Conservation (phyloP, 2,113 vertebrate species). For the Eulacestoma nigropectus region DNA sequence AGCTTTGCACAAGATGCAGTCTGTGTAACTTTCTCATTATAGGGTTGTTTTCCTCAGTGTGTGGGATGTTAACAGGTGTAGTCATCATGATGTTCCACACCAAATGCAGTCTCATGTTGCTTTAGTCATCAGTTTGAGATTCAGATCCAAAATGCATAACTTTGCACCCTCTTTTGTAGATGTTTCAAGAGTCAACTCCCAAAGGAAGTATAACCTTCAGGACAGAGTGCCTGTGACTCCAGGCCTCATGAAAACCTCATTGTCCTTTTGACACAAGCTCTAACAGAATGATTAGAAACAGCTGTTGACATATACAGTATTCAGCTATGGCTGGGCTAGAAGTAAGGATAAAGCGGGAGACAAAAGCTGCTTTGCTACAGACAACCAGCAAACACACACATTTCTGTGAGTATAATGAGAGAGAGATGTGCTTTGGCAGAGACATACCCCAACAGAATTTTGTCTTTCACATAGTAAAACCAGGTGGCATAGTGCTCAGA, state of each 20-base stretch:
- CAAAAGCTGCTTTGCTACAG: background rate
- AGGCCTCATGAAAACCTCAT: background rate
- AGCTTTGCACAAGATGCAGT: background rate
- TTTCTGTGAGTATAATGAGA: background rate
- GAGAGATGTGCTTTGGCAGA: conserved; percentile 34
- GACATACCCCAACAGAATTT: background rate
- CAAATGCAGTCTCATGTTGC: background rate
- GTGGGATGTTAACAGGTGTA: conserved; percentile 32
- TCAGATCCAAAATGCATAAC: conserved; percentile 1
- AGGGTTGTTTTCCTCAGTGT: background rate
- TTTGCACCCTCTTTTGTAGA: background rate
- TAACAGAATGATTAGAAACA: background rate
- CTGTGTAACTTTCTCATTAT: background rate
- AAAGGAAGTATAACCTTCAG: background rate
- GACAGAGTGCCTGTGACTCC: background rate
- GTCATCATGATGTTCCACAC: background rate
- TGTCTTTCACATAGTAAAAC: conserved; percentile 8
- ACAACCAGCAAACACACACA: background rate
- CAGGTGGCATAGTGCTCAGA: background rate
- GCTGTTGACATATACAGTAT: background rate
- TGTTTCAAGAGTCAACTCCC: background rate
- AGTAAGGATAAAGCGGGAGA: background rate
- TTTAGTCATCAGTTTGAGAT: background rate
- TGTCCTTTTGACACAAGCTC: background rate
- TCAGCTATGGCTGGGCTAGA: background rate